Conservation (phyloP, 2,797 vertebrate species). For the Xenopus petersii region DNA sequence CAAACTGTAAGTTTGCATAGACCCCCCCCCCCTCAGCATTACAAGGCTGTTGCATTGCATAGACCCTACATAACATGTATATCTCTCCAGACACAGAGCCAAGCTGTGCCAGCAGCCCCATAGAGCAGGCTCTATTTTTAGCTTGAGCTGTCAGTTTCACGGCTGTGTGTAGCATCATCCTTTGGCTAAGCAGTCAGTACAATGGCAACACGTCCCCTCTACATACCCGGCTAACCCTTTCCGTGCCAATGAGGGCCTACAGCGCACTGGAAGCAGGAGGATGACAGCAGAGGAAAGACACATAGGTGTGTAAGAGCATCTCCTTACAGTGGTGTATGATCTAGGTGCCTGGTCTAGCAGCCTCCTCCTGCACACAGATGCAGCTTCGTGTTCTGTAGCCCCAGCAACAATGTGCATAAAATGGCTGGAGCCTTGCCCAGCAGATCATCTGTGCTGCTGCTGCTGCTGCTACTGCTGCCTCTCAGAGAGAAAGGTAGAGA, state of each 20-base stretch:
- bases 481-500: conserved; percentile 56
- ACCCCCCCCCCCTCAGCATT: not conserved
- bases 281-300: conserved; percentile 23
- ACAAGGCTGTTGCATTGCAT: conserved; percentile 7
- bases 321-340: conserved; percentile 45
- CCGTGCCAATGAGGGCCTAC: conserved; percentile 9
- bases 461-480: conserved; percentile 32
- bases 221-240: conserved; percentile 34
- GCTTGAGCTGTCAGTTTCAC: conserved; percentile 40
- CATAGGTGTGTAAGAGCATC: conserved; percentile 24
- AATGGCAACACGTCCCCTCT: conserved; percentile 31
- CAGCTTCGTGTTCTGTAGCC: conserved; percentile 47
- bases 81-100: conserved; percentile 25
- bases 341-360: conserved; percentile 43
- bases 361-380: conserved; percentile 39
- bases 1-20: too few relatives aligned
- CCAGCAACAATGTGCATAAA: conserved; percentile 44
- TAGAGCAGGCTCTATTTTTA: conserved; percentile 38
- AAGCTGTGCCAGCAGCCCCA: conserved; percentile 28
- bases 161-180: conserved; percentile 44
- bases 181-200: conserved; percentile 29
- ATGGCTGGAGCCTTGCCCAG: conserved; percentile 46
- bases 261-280: not conserved
- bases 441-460: conserved; percentile 5
- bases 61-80: conserved; percentile 22